Evolutionary conservation across 1,140 invertebrate genomes (phyloP).

Genomic region (Thalassaphorura encarpata): DNA sequence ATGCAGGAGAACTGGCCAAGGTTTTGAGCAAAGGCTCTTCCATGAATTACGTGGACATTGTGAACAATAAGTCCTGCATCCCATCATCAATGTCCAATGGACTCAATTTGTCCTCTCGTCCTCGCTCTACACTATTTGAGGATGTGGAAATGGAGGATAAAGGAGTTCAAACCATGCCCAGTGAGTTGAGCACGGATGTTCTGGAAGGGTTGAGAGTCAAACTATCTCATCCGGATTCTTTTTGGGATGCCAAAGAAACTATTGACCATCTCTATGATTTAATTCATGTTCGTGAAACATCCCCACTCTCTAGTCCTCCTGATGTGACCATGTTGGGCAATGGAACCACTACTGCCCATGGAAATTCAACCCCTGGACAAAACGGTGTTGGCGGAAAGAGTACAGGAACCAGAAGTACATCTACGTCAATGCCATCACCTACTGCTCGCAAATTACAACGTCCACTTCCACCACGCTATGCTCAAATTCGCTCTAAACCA

Average conservation of each 20-base stretch:
- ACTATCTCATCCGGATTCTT: slow-evolving; percentile 59
- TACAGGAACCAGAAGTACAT: slow-evolving; percentile 42
- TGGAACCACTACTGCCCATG: neutral
- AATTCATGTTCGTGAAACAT: slow-evolving; percentile 52
- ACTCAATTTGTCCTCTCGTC: slow-evolving; percentile 7
- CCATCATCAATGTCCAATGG: too few species aligned
- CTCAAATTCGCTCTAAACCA: slow-evolving; percentile 25
- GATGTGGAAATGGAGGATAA: slow-evolving; percentile 46
- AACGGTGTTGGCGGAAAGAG: neutral
- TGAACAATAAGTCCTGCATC: slow-evolving; percentile 4
- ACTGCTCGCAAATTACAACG: neutral
- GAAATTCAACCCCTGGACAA: neutral
- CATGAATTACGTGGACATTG: slow-evolving; percentile 3
- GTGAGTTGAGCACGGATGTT: slow-evolving; percentile 61
- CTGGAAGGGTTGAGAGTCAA: slow-evolving; percentile 55
- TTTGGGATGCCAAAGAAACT: slow-evolving; percentile 60
- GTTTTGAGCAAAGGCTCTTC: neutral
- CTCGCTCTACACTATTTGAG: slow-evolving; percentile 20
- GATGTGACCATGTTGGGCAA: slow-evolving; percentile 30
- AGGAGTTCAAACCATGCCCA: slow-evolving; percentile 58
- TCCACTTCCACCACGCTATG: slow-evolving; percentile 28
- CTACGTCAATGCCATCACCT: slow-evolving; percentile 46
- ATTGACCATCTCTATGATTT: slow-evolving; percentile 67
- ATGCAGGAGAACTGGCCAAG: neutral
- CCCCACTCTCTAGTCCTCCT: slow-evolving; percentile 25